Base-by-base conservation (phyloP, 23 tunicate genomes). In the Ascidia mentula region DNA sequence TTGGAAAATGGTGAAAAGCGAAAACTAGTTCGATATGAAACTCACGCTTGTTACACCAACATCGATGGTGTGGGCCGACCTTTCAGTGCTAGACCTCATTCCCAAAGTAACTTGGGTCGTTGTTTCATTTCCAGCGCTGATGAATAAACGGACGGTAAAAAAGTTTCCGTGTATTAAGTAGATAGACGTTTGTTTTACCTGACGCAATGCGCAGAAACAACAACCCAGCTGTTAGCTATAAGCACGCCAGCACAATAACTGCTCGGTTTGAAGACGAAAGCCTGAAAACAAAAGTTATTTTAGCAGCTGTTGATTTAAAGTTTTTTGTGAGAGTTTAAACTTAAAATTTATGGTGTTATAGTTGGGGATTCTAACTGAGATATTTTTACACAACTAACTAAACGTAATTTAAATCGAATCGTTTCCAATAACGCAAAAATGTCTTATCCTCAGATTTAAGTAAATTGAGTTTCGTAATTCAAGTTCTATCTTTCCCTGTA, bases 121-220 rank as follows among this genome's bases (percentile, higher is more conserved):
- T 53, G 65, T 1, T 26, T 53, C 13, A 20, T 26, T 9, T 9
- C 65, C 65, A 53, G 22, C 65, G 13, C 65, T 53, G 13, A 20
- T 53, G 24, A 53, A 6, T 20, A 34, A 5, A 36, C 18, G 32
- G 74, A 7, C 35, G 34, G 30, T n/a, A n/a, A n/a, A n/a, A n/a
- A n/a, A n/a, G n/a, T n/a, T n/a, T n/a, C n/a, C n/a, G 33, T 13
- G 32, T 26, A 69, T 69, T 69, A 8, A 20, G 32, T 72, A 22
- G 32, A 72, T 33, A 18, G 38, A 18, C 36, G 15, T 20, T 31
- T 30, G 32, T 31, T 72, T 30, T 7, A 82, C 87, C 71, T 59
- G 80, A 86, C 79, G 34, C 90, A 79, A 40, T 79, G 90, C 0
- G 90, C 84, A 20, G 84, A 34, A 15, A 75, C 76, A 17, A 86